Evolutionary conservation across 2,113 vertebrate genomes (phyloP).

Genomic region (Nyctereutes procyonoides): DNA sequence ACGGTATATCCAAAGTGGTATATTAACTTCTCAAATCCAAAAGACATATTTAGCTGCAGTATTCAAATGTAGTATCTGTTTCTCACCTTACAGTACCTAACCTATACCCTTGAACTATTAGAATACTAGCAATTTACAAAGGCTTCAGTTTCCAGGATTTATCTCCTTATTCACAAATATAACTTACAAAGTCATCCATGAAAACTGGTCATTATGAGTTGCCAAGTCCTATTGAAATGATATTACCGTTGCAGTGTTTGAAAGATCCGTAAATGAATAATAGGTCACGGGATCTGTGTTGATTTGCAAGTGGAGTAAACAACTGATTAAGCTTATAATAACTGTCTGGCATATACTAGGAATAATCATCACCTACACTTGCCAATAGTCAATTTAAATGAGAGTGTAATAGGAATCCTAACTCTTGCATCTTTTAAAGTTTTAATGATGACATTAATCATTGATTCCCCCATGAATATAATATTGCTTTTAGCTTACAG

Average conservation of each 20-base stretch:
- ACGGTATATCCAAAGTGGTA: background rate
- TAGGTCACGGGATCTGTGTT: background rate
- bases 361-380: background rate
- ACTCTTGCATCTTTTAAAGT: conserved; percentile 5
- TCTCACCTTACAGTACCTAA: background rate
- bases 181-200: background rate
- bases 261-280: background rate
- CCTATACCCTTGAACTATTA: background rate
- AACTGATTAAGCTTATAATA: background rate
- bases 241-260: background rate
- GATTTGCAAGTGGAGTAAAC: background rate
- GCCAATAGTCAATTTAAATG: background rate
- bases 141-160: background rate
- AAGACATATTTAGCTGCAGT: background rate
- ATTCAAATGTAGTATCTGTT: background rate
- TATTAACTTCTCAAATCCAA: background rate
- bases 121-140: background rate
- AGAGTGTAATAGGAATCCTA: background rate
- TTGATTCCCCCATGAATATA: background rate
- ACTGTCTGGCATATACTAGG: background rate
- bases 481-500: conserved; percentile 22
- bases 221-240: background rate
- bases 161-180: background rate
- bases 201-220: background rate
- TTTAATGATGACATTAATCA: conserved; percentile 21